Percentiles rank a stretch among this genome's conserved stretches.
These are phyloP conservation scores for Drosophila sordidula DNA, from an alignment of 2,888 invertebrate species.

Conservation along the genomic window DNA sequence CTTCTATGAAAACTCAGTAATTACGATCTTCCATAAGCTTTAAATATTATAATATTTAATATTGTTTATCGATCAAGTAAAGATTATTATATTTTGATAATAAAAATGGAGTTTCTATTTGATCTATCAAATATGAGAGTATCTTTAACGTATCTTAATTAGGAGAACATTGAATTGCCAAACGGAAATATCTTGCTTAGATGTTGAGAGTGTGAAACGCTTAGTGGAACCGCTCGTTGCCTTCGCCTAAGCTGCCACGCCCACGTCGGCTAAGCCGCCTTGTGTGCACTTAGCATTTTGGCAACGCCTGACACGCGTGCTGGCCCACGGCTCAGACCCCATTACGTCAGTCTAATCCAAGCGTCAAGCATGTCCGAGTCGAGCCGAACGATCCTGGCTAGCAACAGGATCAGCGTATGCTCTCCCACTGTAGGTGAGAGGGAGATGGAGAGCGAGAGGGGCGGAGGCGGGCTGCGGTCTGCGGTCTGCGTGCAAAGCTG, in stretches of 20 bases:
- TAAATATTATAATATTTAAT: too few species aligned
- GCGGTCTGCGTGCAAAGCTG: slow-evolving; percentile 55
- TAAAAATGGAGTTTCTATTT: too few species aligned
- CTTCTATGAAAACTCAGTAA: too few species aligned
- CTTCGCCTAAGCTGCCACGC: slow-evolving; percentile 32
- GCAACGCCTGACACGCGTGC: slow-evolving; percentile 53
- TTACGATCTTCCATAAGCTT: too few species aligned
- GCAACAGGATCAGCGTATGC: slow-evolving; percentile 10
- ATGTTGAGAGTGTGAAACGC: background rate
- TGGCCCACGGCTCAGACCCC: slow-evolving; percentile 41
- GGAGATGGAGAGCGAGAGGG: too few species aligned
- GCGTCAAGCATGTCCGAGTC: slow-evolving; percentile 59
- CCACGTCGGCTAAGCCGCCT: slow-evolving; percentile 1
- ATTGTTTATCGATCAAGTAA: too few species aligned
- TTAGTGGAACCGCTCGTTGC: background rate
- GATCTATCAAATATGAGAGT: slow-evolving; percentile 2
- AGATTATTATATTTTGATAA: too few species aligned
- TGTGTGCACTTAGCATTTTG: slow-evolving; percentile 12
- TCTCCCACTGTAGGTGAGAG: background rate
- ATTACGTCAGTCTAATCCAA: slow-evolving; percentile 66
- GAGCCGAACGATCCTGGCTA: slow-evolving; percentile 7
- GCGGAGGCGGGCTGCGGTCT: slow-evolving; percentile 1
- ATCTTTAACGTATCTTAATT: background rate
- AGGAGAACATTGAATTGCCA: slow-evolving; percentile 8
- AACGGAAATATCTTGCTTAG: background rate